Base-by-base conservation (phyloP, 2,797 vertebrate genomes). In the Chaenodraco wilsoni region DNA sequence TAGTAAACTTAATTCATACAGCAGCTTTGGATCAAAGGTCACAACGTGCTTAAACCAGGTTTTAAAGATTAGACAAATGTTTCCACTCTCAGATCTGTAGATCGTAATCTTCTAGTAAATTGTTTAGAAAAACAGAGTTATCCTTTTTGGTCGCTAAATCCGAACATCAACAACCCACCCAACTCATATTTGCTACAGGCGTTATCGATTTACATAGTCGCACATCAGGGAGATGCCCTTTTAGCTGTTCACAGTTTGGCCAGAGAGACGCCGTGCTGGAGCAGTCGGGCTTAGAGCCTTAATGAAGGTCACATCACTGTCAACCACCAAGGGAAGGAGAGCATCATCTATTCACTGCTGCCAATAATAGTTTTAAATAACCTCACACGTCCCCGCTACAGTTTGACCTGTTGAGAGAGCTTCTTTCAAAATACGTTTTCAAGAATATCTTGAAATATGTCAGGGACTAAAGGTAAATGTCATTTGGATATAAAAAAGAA, bases 291-390 rank as follows among this genome's bases (percentile, higher is more conserved):
- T 79, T 57, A 64, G 78, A 23, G 79, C 79, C 61, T 81, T 85
- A 77, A 85, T 84, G 79, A 88, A 90, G 84, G 87, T 68, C 87
- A 92, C 51, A 9, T 88, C 76, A 82, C 76, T 82, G 78, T 83
- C 82, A 80, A 19, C 60, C 54, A 23, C 76, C 50, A 43, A 72
- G 62, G 56, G 49, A 80, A 5, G 27, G 31, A 63, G 45, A 12
- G 43, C 43, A 74, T 77, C 75, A 66, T 73, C 67, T 85, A 79
- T 81, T 86, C 65, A 67, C 40, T 54, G 19, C 23, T 65, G 64
- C 58, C 65, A 71, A 50, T 41, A 71, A 50, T 41, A 19, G 15
- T 58, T 27, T 44, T 9, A 55, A 15, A 81, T 70, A 5, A 52
- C 41, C 61, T 57, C 49, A 67, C 57, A 31, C 19, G 15, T 73